Conservation (phyloP, 2,888 invertebrate species). For the Apotomis capreana region DNA sequence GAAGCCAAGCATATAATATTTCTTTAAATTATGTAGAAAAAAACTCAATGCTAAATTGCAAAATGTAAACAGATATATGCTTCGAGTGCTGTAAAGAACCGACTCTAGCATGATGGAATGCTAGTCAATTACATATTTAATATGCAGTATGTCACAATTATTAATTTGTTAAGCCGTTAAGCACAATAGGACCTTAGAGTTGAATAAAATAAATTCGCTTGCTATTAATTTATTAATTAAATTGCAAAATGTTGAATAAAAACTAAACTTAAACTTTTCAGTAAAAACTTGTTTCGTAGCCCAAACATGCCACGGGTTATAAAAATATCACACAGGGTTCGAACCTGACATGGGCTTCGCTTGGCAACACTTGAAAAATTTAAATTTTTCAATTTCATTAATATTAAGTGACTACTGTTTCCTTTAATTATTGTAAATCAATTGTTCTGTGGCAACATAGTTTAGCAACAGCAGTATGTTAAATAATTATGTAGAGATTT, state of each 20-base stretch:
- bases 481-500: not conserved
- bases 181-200: constrained; percentile 28
- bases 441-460: not conserved
- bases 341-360: constrained; percentile 27
- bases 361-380: constrained; percentile 4
- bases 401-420: not conserved
- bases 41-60: not conserved
- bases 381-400: not conserved
- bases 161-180: constrained; percentile 32
- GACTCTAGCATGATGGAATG: not conserved
- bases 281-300: not conserved
- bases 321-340: constrained; percentile 18
- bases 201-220: constrained; percentile 36
- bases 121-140: constrained; percentile 3
- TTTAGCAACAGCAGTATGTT: not conserved
- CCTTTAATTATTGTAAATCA: not conserved
- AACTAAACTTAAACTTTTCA: not conserved
- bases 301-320: not conserved
- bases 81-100: not conserved
- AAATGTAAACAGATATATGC: constrained; percentile 1
- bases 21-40: not conserved
- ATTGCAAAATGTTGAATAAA: constrained; percentile 8
- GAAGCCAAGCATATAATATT: constrained; percentile 25
- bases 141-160: constrained; percentile 20
- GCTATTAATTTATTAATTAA: constrained; percentile 24